Evolutionary conservation across 2,113 vertebrate genomes (phyloP), one percentile per base, ranked within the genome.

Genomic region (Oostethus manadensis): DNA sequence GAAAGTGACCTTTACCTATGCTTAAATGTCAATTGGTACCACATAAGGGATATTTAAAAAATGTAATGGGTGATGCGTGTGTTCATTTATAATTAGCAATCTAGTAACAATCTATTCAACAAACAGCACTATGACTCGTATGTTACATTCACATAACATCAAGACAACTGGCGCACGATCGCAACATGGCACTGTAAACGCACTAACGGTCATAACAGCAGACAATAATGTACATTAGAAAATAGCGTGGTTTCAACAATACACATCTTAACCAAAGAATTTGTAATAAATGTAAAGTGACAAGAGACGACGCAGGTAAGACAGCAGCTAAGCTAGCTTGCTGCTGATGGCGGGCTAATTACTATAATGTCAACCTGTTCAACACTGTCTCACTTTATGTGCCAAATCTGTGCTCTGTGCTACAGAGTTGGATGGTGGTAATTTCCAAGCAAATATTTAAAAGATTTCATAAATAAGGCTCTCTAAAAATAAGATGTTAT

Each of bases 401-500:
- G 0, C 1, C 17, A 35, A 18, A 0, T n/a, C 10, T 8, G 1
- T 10, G 16, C 6, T 33, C 3, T 53, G 35, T 8, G 16, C 1
- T 42, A 4, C 1, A 10, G 7, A 18, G 6, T 46, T 21, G 2
- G 1, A 63, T 1, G 18, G 4, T 8, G 1, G 26, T 1, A 29
- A 6, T 11, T 60, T 43, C 54, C 23, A 16, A 16, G n/a, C 14
- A n/a, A n/a, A 10, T 17, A n/a, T 29, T 9, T 10, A 8, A n/a
- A 0, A 22, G 44, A 57, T 14, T 33, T 60, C 20, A 65, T 29
- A 60, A 59, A 35, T 42, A 58, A 51, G 8, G 54, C 21, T 49
- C 51, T 58, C 51, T 21, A 49, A 56, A 44, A 56, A 50, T 68
- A 70, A 64, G 58, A 29, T 68, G 65, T 43, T 54, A 46, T 50